phyloP scores from a whole-genome alignment of 1,140 invertebrate genomes.

The Microplitis demolitor region DNA sequence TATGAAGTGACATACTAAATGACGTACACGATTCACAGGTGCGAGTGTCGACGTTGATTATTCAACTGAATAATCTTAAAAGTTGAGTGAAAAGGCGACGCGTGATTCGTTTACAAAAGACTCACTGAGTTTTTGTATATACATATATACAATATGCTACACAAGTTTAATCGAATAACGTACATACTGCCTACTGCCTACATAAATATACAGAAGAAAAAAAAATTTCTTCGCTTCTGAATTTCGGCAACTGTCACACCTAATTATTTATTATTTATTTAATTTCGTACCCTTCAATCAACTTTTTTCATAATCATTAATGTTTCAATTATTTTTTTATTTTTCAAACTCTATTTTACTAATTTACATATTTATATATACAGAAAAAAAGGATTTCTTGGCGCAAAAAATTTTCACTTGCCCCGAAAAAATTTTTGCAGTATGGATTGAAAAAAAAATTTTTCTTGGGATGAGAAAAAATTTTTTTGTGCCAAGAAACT shows the following conservation, averaged over 20 bases:
- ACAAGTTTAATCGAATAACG: too few species aligned
- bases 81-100: neutral
- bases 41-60: slow-evolving; percentile 19
- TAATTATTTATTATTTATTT: neutral
- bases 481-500: too few species aligned
- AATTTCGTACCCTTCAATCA: neutral
- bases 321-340: neutral
- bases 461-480: too few species aligned
- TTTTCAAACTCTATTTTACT: too few species aligned
- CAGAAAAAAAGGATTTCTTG: too few species aligned
- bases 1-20: neutral
- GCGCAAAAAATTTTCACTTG: too few species aligned
- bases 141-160: neutral
- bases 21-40: slow-evolving; percentile 5
- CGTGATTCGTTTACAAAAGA: slow-evolving; percentile 19
- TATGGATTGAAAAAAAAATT: too few species aligned
- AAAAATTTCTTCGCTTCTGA: neutral
- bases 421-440: too few species aligned
- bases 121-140: neutral
- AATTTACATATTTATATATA: too few species aligned
- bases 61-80: slow-evolving; percentile 20
- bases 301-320: neutral
- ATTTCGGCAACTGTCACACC: neutral
- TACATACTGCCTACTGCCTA: too few species aligned
- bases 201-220: neutral